These are phyloP conservation scores for Limnodromus scolopaceus DNA, from an alignment of 2,797 vertebrate genomes.

Conservation along the genomic window DNA sequence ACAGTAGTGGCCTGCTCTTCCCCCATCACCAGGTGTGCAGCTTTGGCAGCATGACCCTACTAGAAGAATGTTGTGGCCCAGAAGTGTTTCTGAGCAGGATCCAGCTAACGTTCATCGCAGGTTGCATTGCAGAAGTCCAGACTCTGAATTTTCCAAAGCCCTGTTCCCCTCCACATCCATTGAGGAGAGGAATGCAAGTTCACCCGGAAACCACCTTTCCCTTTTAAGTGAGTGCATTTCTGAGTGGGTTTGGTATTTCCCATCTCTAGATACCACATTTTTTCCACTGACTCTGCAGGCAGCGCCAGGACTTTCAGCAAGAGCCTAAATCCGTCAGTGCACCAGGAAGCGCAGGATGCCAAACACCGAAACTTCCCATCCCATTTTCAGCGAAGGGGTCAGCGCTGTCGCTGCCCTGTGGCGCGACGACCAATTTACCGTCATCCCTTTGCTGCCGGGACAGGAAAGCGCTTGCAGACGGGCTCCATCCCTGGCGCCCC, in stretches of 20 bases:
- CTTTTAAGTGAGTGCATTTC: slow-evolving; percentile 16
- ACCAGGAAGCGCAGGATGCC: slow-evolving; percentile 54
- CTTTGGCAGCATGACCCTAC: background rate
- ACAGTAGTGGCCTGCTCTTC: background rate
- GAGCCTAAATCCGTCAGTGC: slow-evolving; percentile 33
- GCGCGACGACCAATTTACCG: background rate
- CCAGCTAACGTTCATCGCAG: accelerated
- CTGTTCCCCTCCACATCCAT: background rate
- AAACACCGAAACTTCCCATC: slow-evolving; percentile 18
- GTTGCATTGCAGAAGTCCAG: background rate
- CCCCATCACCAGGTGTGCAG: background rate
- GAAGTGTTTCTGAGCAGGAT: background rate
- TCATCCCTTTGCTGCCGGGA: background rate
- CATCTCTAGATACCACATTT: slow-evolving; percentile 47
- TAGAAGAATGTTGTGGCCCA: background rate
- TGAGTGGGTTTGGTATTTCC: slow-evolving; percentile 44
- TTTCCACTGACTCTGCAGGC: slow-evolving; percentile 46
- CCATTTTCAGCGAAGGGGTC: slow-evolving; percentile 33
- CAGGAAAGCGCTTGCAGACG: slow-evolving; percentile 26
- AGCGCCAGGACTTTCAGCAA: slow-evolving; percentile 16
- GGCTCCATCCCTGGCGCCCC: background rate
- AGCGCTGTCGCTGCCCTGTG: background rate
- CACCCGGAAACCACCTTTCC: slow-evolving; percentile 54
- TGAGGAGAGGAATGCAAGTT: slow-evolving; percentile 16
- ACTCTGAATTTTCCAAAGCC: background rate